Percentiles rank a stretch among this genome's conserved stretches.
Evolutionary conservation across 2,888 invertebrate species (phyloP).

Genomic region (Romanomermis culicivorax): DNA sequence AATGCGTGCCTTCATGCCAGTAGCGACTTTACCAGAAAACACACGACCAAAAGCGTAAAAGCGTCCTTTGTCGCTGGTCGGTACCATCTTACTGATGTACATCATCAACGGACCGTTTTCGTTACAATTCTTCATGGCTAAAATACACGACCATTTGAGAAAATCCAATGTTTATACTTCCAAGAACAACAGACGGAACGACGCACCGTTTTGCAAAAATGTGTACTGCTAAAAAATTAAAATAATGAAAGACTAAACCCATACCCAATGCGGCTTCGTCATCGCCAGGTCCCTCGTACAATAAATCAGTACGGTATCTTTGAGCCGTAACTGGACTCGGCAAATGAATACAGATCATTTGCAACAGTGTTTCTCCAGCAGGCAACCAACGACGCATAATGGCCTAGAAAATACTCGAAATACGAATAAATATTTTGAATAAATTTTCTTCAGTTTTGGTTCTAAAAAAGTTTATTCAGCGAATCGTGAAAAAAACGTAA

Average conservation of each 20-base stretch:
- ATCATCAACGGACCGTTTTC: slow-evolving; percentile 95
- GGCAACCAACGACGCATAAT: slow-evolving; percentile 99
- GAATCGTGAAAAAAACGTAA: background rate
- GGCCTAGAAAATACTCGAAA: slow-evolving; percentile 36
- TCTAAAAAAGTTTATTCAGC: too few species aligned
- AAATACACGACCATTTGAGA: slow-evolving; percentile 13
- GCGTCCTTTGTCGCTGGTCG: slow-evolving; percentile 95
- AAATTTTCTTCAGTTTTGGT: too few species aligned
- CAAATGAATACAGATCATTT: slow-evolving; percentile 99
- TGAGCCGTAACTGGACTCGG: slow-evolving; percentile 97
- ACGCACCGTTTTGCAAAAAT: background rate
- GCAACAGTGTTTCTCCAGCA: slow-evolving; percentile 94
- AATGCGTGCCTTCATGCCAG: slow-evolving; percentile 54
- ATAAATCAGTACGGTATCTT: slow-evolving; percentile 96
- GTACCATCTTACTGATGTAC: slow-evolving; percentile 99
- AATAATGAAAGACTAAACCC: slow-evolving; percentile 10
- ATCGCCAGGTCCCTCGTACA: slow-evolving; percentile 94
- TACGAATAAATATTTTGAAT: background rate
- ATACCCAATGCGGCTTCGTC: slow-evolving; percentile 79
- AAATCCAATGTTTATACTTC: background rate
- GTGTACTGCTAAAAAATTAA: slow-evolving; percentile 8
- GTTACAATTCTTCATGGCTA: slow-evolving; percentile 57
- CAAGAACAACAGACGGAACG: slow-evolving; percentile 6
- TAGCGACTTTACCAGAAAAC: slow-evolving; percentile 69
- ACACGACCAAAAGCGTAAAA: slow-evolving; percentile 99